Evolutionary conservation across 1,140 invertebrate species (phyloP).

Genomic region (Chrysoperla carnea): DNA sequence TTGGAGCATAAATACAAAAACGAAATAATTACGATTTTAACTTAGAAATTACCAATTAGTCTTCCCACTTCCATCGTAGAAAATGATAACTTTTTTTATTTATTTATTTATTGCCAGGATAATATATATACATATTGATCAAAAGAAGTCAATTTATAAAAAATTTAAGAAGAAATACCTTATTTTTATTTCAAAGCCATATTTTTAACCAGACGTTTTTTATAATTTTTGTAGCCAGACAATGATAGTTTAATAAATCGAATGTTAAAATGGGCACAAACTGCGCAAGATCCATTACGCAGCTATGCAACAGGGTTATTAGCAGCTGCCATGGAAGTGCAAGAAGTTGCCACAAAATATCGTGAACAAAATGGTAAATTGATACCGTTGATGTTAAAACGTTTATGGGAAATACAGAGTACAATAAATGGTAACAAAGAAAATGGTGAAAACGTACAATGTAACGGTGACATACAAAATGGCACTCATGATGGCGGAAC

Average conservation of each 20-base stretch:
- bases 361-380: conserved; percentile 75
- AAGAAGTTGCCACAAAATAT: conserved; percentile 79
- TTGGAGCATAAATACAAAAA: too few species aligned
- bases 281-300: conserved; percentile 69
- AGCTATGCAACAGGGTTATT: conserved; percentile 88
- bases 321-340: conserved; percentile 91
- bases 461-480: too few species aligned
- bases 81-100: too few species aligned
- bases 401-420: conserved; percentile 36
- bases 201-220: background rate
- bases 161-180: too few species aligned
- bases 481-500: too few species aligned
- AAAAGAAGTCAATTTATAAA: too few species aligned
- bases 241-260: conserved; percentile 71
- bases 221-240: conserved; percentile 37
- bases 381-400: conserved; percentile 70
- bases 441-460: background rate
- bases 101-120: too few species aligned
- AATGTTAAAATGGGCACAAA: conserved; percentile 78
- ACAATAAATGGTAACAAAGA: background rate
- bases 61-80: too few species aligned
- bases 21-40: too few species aligned
- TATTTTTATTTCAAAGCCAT: conserved; percentile 2
- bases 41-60: too few species aligned
- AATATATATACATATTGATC: too few species aligned